Evolutionary conservation across 1,140 invertebrate species (phyloP), one percentile per base, ranked within the genome.

Genomic region (Formica exsecta): DNA sequence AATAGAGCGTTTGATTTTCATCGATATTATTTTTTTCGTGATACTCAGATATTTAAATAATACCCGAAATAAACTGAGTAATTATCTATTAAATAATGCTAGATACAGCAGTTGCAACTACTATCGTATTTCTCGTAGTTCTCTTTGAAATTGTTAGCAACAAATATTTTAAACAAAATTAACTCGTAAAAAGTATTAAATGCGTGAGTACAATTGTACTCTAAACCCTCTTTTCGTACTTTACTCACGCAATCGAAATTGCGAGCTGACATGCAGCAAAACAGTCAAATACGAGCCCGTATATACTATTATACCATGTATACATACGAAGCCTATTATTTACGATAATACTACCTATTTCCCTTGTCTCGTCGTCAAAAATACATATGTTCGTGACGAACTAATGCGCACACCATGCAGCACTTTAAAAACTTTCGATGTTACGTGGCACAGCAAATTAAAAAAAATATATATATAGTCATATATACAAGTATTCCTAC

Each of bases 261-360:
- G 68, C 25, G 66, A 73, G 29, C 38, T 22, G 25, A 83, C 79
- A 73, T 61, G 68, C 66, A 57, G 68, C 29, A 57, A 74, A 61
- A 74, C 79, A 44, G 79, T 25, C 25, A 70, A 74, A 74, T 25
- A 13, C n/a, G 38, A 83, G 68, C 38, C 51, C 79, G 79, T 64
- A 64, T 61, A 83, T 74, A 41, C 54, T 74, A 74, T 83, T 83
- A 74, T 36, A 8, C 6, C 57, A 83, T 62, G 29, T 62, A 83
- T 73, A 73, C 48, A 73, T 83, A 74, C 79, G 79, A 83, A 59
- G 54, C 64, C 79, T 83, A 74, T 83, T 74, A 83, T 83, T 83
- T 83, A 54, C 54, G 25, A 83, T 62, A 83, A 83, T 83, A 29
- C 68, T 25, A 83, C 7, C 19, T 29, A 44, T 54, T 73, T 73